Conservation (phyloP, 1,140 invertebrate species). For the Stenopsyche tienmushanensis region DNA sequence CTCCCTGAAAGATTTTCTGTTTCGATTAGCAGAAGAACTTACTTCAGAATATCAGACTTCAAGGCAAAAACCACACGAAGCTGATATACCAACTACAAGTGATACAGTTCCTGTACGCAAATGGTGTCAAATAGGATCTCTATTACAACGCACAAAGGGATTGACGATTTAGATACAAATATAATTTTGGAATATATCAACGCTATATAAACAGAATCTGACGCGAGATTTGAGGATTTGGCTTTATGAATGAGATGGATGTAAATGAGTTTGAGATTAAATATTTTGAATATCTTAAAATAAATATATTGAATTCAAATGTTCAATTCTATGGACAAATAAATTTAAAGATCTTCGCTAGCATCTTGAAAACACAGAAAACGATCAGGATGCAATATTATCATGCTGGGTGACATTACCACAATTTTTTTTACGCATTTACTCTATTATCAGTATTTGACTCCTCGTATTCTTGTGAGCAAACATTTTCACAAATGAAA, state of each 20-base stretch:
- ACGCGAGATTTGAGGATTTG: neutral
- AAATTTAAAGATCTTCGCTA: slow-evolving; percentile 10
- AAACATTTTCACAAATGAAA: slow-evolving; percentile 1
- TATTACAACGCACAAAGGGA: too few relatives aligned
- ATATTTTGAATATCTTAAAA: slow-evolving; percentile 8
- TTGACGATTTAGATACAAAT: too few relatives aligned
- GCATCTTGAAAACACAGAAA: slow-evolving; percentile 9
- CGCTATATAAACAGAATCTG: too few relatives aligned
- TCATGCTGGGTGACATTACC: neutral
- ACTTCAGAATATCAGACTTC: too few relatives aligned
- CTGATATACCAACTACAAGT: too few relatives aligned
- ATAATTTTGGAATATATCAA: too few relatives aligned
- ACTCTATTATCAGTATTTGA: neutral
- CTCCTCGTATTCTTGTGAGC: neutral
- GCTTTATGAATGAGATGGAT: neutral
- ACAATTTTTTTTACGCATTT: neutral
- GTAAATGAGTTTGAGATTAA: slow-evolving; percentile 4
- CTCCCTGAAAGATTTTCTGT: too few relatives aligned
- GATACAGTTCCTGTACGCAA: too few relatives aligned
- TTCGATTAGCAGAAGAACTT: too few relatives aligned
- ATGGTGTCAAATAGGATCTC: too few relatives aligned
- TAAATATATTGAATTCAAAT: slow-evolving; percentile 13
- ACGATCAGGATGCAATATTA: slow-evolving; percentile 2
- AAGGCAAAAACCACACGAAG: too few relatives aligned
- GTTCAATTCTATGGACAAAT: slow-evolving; percentile 6